Base-by-base conservation (phyloP, 1,140 invertebrate species). In the Triops cancriformis region DNA sequence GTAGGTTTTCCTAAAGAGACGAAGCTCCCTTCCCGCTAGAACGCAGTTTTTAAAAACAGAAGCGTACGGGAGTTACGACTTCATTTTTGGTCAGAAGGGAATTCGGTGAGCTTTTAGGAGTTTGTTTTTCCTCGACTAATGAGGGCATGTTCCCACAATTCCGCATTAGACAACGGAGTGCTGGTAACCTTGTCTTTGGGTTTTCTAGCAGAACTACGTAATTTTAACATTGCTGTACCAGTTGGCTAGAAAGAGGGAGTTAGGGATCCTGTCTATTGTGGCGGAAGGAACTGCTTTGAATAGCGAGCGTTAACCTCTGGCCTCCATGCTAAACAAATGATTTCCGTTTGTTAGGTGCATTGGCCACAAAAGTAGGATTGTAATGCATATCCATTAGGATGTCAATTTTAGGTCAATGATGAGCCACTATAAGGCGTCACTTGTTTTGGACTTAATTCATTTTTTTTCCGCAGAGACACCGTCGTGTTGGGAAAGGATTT, bases 401-500 rank as follows among this genome's bases (percentile, higher is more conserved):
- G 2, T 37, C 2, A 37, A n/a, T 64, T 64, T 18, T 64, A 64
- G n/a, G 23, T 64, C 23, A 64, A 64, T 18, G 51, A 64, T 9
- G 51, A 64, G 9, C 23, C 14, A 45, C 23, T 18, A n/a, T 64
- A 14, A 23, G 31, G 31, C 2, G 7, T 7, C 2, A 37, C 7
- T 4, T 37, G 7, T 37, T 37, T 37, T 37, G 31, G 31, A 37
- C 2, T 37, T 37, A 2, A 23, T 18, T 23, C 9, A 6, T 18
- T 64, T 64, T 64, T 74, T 27, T 77, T 64, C 14, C 27, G 27
- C 73, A 37, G 14, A 73, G 14, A 0, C 37, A 74, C 72, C 41
- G 23, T 74, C 78, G 18, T 79, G 78, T 51, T 79, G 78, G 78
- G 74, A 77, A 42, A 42, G 75, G 18, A 42, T 76, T 27, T 28